These are phyloP conservation scores for Megalops atlanticus DNA, from an alignment of 2,113 vertebrate genomes.

Conservation along the genomic window DNA sequence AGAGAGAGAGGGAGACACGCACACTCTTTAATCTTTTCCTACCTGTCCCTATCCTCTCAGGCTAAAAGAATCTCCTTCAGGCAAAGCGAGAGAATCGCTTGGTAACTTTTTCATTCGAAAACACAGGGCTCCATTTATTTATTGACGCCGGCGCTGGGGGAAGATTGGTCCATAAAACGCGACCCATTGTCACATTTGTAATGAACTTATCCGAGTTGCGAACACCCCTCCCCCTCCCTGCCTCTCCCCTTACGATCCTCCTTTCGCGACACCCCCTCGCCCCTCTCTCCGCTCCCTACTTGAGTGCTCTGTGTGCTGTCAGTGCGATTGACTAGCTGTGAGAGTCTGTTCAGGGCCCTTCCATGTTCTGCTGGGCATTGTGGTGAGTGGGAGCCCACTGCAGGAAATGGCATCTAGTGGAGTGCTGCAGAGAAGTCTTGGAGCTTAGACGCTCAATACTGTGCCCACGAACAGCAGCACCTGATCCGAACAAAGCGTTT, in stretches of 20 bases:
- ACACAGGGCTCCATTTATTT: conserved; percentile 8
- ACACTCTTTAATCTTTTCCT: not conserved
- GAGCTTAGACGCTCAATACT: not conserved
- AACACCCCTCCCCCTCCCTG: not conserved
- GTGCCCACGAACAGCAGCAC: too few species aligned
- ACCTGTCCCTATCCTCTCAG: not conserved
- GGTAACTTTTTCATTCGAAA: conserved; percentile 1
- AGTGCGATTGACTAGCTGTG: not conserved
- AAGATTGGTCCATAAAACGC: not conserved
- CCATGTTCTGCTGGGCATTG: not conserved
- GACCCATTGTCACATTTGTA: not conserved
- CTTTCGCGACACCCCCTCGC: not conserved
- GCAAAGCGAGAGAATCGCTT: not conserved
- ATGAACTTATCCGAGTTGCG: not conserved
- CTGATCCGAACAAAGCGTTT: too few species aligned
- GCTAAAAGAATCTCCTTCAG: not conserved
- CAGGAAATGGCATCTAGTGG: not conserved
- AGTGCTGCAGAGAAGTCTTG: not conserved
- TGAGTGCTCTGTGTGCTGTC: not conserved
- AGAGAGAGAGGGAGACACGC: not conserved
- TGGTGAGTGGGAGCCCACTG: not conserved
- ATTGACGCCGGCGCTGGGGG: not conserved
- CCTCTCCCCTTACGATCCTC: not conserved
- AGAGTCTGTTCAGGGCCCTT: not conserved
- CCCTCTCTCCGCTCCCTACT: conserved; percentile 1